Conservation (phyloP, 2,888 invertebrate species). For the Zele albiditarsus region DNA sequence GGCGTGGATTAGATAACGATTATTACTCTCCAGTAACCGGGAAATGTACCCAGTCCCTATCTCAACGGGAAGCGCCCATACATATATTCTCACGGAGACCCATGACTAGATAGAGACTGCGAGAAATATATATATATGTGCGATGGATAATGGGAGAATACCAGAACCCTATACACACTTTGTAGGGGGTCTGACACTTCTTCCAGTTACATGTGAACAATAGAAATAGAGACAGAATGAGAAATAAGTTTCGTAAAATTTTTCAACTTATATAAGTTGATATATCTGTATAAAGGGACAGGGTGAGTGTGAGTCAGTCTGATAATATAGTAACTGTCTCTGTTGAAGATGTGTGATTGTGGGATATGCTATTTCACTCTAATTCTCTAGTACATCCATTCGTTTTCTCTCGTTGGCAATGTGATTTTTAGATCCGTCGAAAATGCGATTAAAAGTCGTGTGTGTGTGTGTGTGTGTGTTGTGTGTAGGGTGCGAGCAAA, state of each 20-base stretch:
- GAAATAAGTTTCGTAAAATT: neutral
- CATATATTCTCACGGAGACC: constrained; percentile 27
- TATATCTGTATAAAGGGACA: neutral
- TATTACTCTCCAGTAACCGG: constrained; percentile 39
- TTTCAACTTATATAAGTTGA: neutral
- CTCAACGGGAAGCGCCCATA: constrained; percentile 33
- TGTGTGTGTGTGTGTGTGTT: neutral
- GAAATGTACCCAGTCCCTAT: constrained; percentile 37
- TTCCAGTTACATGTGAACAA: neutral
- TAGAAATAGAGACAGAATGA: neutral
- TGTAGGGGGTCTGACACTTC: constrained; percentile 10
- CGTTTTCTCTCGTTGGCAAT: neutral
- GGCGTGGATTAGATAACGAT: constrained; percentile 50
- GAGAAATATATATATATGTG: neutral
- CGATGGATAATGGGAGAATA: constrained; percentile 5
- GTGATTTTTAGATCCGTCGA: neutral
- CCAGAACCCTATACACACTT: neutral
- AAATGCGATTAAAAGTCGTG: neutral
- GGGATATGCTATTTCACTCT: neutral
- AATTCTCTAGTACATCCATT: neutral
- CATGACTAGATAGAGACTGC: constrained; percentile 11
- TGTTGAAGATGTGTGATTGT: neutral
- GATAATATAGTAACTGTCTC: neutral
- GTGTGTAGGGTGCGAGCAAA: neutral
- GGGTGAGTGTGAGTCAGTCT: constrained; percentile 1